phyloP scores from a whole-genome alignment of 2,113 vertebrate genomes.

The Ascaphus truei region DNA sequence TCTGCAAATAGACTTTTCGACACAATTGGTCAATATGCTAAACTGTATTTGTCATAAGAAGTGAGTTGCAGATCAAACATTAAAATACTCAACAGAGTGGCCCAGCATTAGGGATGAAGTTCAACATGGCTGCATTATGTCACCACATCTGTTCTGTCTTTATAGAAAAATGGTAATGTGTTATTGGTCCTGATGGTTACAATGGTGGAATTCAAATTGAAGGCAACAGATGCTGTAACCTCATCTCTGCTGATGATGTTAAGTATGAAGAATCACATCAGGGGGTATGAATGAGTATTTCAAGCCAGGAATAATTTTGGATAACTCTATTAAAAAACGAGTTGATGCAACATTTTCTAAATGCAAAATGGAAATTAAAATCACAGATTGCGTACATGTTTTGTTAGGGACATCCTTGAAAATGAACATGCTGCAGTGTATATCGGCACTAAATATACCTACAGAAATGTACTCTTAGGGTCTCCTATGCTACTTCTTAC shows the following conservation, averaged over 20 bases:
- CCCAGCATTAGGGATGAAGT: background rate
- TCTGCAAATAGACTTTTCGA: slow-evolving; percentile 4
- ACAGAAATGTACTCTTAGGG: background rate
- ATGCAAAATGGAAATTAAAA: background rate
- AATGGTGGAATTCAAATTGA: slow-evolving; percentile 35
- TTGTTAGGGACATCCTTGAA: background rate
- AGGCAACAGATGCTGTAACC: slow-evolving; percentile 29
- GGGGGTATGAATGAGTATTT: slow-evolving; percentile 1
- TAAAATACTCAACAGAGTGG: slow-evolving; percentile 6
- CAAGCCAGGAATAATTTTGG: background rate
- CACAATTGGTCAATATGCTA: slow-evolving; percentile 25
- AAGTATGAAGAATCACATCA: slow-evolving; percentile 29
- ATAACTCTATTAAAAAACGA: background rate
- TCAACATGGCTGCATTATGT: slow-evolving; percentile 7
- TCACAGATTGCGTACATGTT: background rate
- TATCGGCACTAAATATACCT: no score
- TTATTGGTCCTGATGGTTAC: slow-evolving; percentile 16
- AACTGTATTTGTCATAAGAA: background rate
- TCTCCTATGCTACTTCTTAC: no score
- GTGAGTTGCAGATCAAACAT: slow-evolving; percentile 8
- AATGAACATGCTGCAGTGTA: background rate
- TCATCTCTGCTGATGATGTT: slow-evolving; percentile 16
- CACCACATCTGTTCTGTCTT: slow-evolving; percentile 25
- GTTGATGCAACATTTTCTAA: background rate
- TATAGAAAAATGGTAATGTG: background rate